phyloP scores from a whole-genome alignment of 2,113 vertebrate genomes.

The Lepus timidus region DNA sequence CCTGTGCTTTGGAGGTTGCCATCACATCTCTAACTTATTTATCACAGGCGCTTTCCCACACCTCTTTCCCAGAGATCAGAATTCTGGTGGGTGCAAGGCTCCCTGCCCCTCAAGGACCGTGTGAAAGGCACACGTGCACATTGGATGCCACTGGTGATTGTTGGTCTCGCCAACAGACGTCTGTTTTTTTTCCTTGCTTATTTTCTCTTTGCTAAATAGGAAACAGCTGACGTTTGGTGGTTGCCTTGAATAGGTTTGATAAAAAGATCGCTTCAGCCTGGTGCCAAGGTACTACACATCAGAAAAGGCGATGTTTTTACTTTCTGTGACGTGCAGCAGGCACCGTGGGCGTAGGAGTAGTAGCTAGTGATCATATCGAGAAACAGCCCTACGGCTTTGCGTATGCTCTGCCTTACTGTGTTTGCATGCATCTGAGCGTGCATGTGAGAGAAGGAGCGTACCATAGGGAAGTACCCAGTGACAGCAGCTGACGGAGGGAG shows the following conservation, averaged over 20 bases:
- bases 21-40: accelerated
- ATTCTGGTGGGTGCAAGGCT: neutral
- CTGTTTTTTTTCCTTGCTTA: neutral
- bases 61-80: neutral
- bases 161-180: neutral
- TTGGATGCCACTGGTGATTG: neutral
- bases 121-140: neutral
- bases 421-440: neutral
- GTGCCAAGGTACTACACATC: neutral
- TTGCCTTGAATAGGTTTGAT: neutral
- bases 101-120: accelerated
- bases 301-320: neutral
- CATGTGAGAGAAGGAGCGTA: no score
- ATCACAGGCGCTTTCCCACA: neutral
- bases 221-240: neutral
- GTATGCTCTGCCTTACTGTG: neutral
- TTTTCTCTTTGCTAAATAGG: constrained; percentile 25
- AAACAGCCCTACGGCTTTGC: neutral
- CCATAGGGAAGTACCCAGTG: accelerated
- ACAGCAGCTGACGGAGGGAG: accelerated
- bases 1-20: neutral
- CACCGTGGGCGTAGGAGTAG: neutral
- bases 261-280: neutral
- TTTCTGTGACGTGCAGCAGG: neutral
- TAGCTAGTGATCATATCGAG: neutral